Evolutionary conservation across 1,140 invertebrate genomes (phyloP), one percentile per base, ranked within the genome.

Genomic region (Forficula auricularia): DNA sequence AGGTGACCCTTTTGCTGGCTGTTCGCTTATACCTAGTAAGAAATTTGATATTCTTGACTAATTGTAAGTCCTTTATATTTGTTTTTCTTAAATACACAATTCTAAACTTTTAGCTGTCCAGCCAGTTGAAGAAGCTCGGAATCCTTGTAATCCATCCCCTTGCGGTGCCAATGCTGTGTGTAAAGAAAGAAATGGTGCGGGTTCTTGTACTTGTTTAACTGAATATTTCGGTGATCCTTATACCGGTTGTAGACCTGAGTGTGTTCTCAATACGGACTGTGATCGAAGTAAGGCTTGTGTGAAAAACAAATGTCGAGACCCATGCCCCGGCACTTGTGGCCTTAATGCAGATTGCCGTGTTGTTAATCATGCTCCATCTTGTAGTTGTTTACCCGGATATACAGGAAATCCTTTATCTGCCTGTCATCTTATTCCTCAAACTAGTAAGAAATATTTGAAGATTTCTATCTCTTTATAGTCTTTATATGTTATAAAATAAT

Each of bases 321-420:
- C 67, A n/a, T 72, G 70, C 46, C 58, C 62, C 36, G 65, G 65
- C 40, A 59, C 61, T 6, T 72, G 70, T 51, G 68, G 66, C 18
- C 54, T 58, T 20, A 70, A 69, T 52, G 65, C 68, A 8, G 57
- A 68, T 42, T 72, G 70, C 45, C 60, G 57, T 38, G 63, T 69
- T 15, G 53, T 61, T 13, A 63, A 64, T 45, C 63, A 69, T 45
- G 55, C 58, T 13, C 58, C 68, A 9, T 57, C 59, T 30, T 72
- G 70, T 48, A 56, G 57, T n/a, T 71, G 67, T 48, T 30, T 54
- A 20, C 54, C 58, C 36, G 64, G 64, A 42, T 64, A 56, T 52
- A 63, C 60, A 3, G 70, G 70, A 45, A 67, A 72, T 55, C 67
- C 68, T 20, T 61, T 63, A 48, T 56, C 54, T 38, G 51, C 48